Conservation (phyloP, 2,888 invertebrate species). For the Xanthia togata region DNA sequence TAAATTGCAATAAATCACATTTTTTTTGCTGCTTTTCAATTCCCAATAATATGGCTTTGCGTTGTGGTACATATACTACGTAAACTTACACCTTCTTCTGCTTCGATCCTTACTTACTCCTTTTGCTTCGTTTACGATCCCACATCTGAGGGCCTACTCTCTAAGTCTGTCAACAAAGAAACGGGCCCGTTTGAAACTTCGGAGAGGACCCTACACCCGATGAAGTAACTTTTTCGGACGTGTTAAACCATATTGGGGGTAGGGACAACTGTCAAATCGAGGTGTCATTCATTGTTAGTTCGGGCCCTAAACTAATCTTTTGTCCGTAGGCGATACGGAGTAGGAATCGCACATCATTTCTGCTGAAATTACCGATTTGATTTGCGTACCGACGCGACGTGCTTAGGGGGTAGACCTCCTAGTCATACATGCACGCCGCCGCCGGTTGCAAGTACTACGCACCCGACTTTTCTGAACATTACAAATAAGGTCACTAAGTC, state of each 20-base stretch:
- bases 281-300: not conserved
- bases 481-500: too few relatives aligned
- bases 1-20: too few relatives aligned
- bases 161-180: too few relatives aligned
- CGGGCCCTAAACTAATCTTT: not conserved
- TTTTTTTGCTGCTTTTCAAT: not conserved
- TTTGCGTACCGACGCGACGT: too few relatives aligned
- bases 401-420: too few relatives aligned
- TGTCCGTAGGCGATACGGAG: not conserved
- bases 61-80: not conserved
- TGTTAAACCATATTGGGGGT: not conserved
- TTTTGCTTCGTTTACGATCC: not conserved
- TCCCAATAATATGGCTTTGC: not conserved
- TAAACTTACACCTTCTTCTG: not conserved
- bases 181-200: not conserved
- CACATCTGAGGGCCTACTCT: not conserved
- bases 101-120: not conserved
- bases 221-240: not conserved
- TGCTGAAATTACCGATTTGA: not conserved
- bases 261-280: not conserved
- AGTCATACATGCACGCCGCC: too few relatives aligned
- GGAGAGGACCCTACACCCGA: too few relatives aligned
- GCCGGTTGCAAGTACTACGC: too few relatives aligned
- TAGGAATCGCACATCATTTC: not conserved
- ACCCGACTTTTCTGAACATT: too few relatives aligned